Conservation (phyloP, 2,113 vertebrate genomes). For the Ramphastos sulfuratus region DNA sequence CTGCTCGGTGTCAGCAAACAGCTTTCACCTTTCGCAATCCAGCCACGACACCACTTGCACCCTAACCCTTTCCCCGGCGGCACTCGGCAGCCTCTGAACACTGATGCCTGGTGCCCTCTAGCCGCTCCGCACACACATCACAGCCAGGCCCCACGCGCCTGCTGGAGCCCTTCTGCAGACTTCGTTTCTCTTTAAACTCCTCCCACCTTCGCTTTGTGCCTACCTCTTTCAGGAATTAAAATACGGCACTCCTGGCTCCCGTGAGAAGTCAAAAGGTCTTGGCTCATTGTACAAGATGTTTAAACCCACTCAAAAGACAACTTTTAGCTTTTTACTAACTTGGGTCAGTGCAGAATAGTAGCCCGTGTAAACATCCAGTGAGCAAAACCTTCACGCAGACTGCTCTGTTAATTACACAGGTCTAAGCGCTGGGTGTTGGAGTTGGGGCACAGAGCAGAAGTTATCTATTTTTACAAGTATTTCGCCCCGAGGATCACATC, state of each 20-base stretch:
- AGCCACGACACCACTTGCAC: background rate
- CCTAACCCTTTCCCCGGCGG: accelerated
- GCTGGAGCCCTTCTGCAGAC: background rate
- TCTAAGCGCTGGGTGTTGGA: accelerated
- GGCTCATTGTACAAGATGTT: background rate
- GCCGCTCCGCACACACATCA: background rate
- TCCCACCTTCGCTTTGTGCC: background rate
- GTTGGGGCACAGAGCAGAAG: accelerated
- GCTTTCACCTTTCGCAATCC: background rate
- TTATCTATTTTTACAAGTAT: too few species aligned
- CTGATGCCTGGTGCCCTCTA: background rate
- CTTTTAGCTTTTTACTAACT: background rate
- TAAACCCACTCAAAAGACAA: background rate
- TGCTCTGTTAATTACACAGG: background rate
- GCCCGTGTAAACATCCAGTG: accelerated
- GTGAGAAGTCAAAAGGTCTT: background rate
- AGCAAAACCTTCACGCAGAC: background rate
- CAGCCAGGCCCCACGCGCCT: background rate
- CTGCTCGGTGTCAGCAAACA: background rate
- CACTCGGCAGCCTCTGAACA: accelerated
- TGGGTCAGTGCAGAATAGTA: background rate
- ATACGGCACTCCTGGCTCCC: background rate
- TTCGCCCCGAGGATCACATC: accelerated
- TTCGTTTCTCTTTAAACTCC: background rate
- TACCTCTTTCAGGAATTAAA: background rate